Evolutionary conservation across 2,797 vertebrate species (phyloP).

Genomic region (Falco naumanni): DNA sequence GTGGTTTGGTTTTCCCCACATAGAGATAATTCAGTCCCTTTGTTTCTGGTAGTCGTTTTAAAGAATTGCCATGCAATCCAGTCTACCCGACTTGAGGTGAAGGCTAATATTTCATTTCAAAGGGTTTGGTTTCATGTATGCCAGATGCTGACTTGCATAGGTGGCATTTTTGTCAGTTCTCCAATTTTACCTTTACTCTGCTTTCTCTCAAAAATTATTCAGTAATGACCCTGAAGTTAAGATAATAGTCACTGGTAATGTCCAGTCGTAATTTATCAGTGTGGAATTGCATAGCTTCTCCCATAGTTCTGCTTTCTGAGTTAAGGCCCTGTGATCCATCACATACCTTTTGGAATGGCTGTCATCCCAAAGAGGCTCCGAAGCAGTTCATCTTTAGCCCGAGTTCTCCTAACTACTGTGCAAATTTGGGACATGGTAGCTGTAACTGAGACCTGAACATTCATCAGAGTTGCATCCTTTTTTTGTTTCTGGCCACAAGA

Average conservation of each 20-base stretch:
- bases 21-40: background rate
- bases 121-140: background rate
- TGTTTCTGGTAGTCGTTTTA: background rate
- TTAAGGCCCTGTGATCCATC: background rate
- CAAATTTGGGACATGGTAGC: background rate
- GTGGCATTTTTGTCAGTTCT: background rate
- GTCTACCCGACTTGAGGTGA: background rate
- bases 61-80: background rate
- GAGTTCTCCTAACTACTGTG: background rate
- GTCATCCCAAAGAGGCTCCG: background rate
- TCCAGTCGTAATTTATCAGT: background rate
- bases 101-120: background rate
- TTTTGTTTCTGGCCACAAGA: background rate
- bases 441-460: background rate
- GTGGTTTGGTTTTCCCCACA: background rate
- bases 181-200: background rate
- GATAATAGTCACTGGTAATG: background rate
- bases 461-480: background rate
- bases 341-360: background rate
- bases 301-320: background rate
- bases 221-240: background rate
- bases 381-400: background rate
- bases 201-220: background rate
- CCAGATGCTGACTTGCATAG: background rate
- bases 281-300: background rate